These are phyloP conservation scores for Oenanthe oenanthe DNA, from an alignment of 2,113 vertebrate genomes.

Conservation along the genomic window DNA sequence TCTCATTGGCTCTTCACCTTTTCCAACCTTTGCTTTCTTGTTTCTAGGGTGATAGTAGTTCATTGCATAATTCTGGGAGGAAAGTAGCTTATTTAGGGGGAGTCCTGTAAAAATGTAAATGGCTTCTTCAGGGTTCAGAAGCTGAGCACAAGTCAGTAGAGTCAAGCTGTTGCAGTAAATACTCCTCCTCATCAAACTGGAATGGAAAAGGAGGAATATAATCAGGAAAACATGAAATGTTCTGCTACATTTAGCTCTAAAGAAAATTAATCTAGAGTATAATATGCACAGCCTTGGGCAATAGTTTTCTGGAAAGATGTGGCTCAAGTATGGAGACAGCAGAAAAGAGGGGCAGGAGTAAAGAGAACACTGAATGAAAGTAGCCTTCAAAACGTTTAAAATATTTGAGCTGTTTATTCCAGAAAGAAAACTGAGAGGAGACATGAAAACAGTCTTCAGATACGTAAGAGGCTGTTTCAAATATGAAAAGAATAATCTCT, in stretches of 20 bases:
- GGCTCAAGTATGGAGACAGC: not conserved
- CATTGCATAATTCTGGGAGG: not conserved
- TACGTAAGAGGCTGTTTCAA: not conserved
- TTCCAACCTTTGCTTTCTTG: not conserved
- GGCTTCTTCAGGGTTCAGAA: not conserved
- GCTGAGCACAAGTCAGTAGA: not conserved
- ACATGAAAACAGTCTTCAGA: constrained; percentile 9
- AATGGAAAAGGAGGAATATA: not conserved
- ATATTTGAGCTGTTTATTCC: constrained; percentile 17
- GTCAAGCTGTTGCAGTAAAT: not conserved
- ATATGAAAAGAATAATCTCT: constrained; percentile 16
- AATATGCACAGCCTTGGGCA: not conserved
- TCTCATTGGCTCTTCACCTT: not conserved
- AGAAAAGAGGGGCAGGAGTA: not conserved
- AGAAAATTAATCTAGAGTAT: not conserved
- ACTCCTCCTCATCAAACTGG: not conserved
- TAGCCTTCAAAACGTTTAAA: not conserved
- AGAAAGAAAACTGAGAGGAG: constrained; percentile 1
- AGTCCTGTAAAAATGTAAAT: not conserved
- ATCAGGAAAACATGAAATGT: not conserved
- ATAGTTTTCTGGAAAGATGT: not conserved
- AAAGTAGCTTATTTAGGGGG: not conserved
- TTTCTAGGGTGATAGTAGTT: not conserved
- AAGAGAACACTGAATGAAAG: not conserved
- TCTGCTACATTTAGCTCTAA: not conserved